These are phyloP conservation scores for Leguminivora glycinivorella DNA, from an alignment of 1,140 invertebrate genomes.

Conservation along the genomic window DNA sequence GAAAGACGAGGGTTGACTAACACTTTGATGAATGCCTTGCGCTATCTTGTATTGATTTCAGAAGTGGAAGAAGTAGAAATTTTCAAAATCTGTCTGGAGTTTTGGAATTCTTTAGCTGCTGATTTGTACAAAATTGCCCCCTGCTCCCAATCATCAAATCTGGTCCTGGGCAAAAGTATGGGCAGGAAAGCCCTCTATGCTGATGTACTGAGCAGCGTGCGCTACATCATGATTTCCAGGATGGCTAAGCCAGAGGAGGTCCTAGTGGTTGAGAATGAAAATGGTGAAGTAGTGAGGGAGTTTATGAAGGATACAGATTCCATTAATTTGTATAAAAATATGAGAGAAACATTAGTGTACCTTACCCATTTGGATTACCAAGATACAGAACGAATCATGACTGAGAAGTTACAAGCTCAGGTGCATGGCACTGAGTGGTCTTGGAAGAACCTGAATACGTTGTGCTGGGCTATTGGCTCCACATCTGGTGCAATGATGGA, in stretches of 20 bases:
- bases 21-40: constrained; percentile 89
- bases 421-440: constrained; percentile 99
- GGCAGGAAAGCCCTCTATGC: constrained; percentile 85
- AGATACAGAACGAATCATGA: constrained; percentile 99
- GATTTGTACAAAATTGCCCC: constrained; percentile 93
- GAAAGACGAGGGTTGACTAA: constrained; percentile 88
- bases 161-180: constrained; percentile 68
- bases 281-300: constrained; percentile 99
- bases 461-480: constrained; percentile 99
- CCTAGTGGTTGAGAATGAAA: constrained; percentile 99
- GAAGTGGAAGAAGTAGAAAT: constrained; percentile 99
- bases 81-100: constrained; percentile 99
- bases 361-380: constrained; percentile 98
- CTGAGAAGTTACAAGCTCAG: constrained; percentile 98
- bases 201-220: constrained; percentile 91
- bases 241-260: constrained; percentile 99
- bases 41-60: constrained; percentile 97
- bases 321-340: constrained; percentile 99
- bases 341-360: constrained; percentile 99
- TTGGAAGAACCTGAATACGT: constrained; percentile 99
- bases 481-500: constrained; percentile 99
- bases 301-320: constrained; percentile 99
- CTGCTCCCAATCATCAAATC: constrained; percentile 69
- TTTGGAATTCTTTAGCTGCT: constrained; percentile 96
- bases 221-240: constrained; percentile 99